phyloP scores from a whole-genome alignment of 2,113 vertebrate species.

The Zosterops pallidus region DNA sequence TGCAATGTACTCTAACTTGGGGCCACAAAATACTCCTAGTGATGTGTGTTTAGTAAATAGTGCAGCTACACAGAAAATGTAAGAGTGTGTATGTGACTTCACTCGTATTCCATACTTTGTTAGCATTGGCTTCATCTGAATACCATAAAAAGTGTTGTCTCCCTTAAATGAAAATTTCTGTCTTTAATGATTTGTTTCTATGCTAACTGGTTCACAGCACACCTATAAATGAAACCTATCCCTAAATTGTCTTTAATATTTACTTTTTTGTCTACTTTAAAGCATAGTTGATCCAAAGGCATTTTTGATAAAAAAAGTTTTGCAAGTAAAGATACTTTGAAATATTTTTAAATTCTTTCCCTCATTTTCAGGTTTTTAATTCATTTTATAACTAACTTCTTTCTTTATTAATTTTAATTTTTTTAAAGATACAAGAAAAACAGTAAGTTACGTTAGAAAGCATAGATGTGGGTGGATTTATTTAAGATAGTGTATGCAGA shows the following conservation, averaged over 20 bases:
- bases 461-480: neutral
- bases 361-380: neutral
- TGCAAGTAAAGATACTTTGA: neutral
- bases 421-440: neutral
- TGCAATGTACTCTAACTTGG: neutral
- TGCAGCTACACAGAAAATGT: neutral
- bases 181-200: neutral
- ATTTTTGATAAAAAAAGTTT: neutral
- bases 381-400: neutral
- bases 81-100: neutral
- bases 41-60: neutral
- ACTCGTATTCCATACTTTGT: neutral
- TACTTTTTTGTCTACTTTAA: neutral
- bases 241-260: neutral
- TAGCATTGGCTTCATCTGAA: neutral
- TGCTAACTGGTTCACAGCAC: neutral
- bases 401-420: neutral
- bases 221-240: neutral
- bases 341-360: neutral
- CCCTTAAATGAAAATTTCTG: neutral
- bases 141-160: rapidly evolving
- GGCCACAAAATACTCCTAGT: neutral
- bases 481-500: neutral
- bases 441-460: neutral
- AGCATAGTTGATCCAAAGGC: neutral